Evolutionary conservation across 2,113 vertebrate species (phyloP).

Genomic region (Erinaceus europaeus): DNA sequence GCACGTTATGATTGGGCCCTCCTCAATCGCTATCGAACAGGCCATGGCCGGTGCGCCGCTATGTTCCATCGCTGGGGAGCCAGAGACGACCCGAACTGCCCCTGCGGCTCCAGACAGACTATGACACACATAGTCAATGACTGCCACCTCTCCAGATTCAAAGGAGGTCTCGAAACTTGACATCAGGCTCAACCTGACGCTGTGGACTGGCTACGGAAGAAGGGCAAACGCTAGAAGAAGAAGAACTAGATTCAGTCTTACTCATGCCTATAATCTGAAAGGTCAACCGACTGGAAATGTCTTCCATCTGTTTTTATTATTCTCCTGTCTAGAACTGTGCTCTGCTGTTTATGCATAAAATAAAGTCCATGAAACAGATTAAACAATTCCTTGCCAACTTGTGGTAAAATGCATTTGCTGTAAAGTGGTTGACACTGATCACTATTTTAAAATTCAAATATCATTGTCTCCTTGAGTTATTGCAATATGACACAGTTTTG

Average conservation of each 20-base stretch:
- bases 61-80: too few relatives aligned
- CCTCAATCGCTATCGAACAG: too few relatives aligned
- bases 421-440: slow-evolving; percentile 47
- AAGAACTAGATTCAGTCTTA: slow-evolving; percentile 37
- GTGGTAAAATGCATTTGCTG: slow-evolving; percentile 16
- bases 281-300: slow-evolving; percentile 48
- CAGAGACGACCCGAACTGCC: too few relatives aligned
- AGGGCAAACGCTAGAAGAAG: too few relatives aligned
- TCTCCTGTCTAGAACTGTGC: slow-evolving; percentile 42
- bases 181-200: too few relatives aligned
- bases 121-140: too few relatives aligned
- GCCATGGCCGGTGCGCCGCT: too few relatives aligned
- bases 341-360: slow-evolving; percentile 29
- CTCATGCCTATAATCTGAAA: slow-evolving; percentile 58
- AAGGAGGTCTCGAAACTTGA: too few relatives aligned
- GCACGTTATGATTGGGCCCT: too few relatives aligned
- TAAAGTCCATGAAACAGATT: slow-evolving; percentile 29
- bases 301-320: slow-evolving; percentile 69
- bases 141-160: too few relatives aligned
- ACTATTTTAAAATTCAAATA: slow-evolving; percentile 34
- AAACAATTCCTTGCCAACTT: slow-evolving; percentile 19
- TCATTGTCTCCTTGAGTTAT: slow-evolving; percentile 26
- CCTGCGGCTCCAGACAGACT: too few relatives aligned
- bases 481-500: background rate
- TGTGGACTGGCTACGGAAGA: too few relatives aligned